Base-by-base conservation (phyloP, 2,888 invertebrate genomes). In the Xestobium rufovillosum region DNA sequence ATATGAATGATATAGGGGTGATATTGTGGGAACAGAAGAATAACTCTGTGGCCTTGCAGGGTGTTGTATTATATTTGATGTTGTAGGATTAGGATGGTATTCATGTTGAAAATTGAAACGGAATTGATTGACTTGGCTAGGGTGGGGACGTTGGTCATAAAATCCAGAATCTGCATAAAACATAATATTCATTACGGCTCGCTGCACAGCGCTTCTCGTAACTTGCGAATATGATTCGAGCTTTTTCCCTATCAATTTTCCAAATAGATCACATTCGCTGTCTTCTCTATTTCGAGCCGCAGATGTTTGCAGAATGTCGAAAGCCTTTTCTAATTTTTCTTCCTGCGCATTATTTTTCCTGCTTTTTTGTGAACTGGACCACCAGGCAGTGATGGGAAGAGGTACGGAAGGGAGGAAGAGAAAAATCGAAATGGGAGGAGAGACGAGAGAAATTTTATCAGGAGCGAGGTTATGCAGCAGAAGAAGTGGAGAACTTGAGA, bases 191-290 rank as follows among this genome's bases (percentile, higher is more conserved):
- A 19, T 19, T 19, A 19, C n/a, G n/a, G 23, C 23, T 19, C 23
- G 6, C 23, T 19, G 23, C 23, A 19, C 23, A 19, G 6, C n/a
- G 23, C 6, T 19, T 19, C n/a, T 19, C 23, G 23, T 19, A 19
- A 8, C n/a, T 19, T 19, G 6, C n/a, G 23, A 19, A 19, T 19
- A 19, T 19, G 6, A 19, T 8, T 19, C 23, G 23, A 19, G 23
- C n/a, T 19, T 19, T 19, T 19, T 19, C 6, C 6, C 23, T 19
- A 19, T n/a, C 23, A 19, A 19, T 19, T 19, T 19, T 19, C 23
- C 23, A 38, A 33, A 19, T 19, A 19, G 23, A 19, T 19, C 23
- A 19, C 6, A 19, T 19, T 19, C 23, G 23, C n/a, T 19, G 23
- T 19, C 23, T 19, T 19, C 23, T n/a, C n/a, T 19, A 19, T 19